A percentile compares a stretch with the other conserved stretches of the same genome.
Conservation (phyloP, 2,888 invertebrate genomes). For the Lasioglossum calceatum region DNA sequence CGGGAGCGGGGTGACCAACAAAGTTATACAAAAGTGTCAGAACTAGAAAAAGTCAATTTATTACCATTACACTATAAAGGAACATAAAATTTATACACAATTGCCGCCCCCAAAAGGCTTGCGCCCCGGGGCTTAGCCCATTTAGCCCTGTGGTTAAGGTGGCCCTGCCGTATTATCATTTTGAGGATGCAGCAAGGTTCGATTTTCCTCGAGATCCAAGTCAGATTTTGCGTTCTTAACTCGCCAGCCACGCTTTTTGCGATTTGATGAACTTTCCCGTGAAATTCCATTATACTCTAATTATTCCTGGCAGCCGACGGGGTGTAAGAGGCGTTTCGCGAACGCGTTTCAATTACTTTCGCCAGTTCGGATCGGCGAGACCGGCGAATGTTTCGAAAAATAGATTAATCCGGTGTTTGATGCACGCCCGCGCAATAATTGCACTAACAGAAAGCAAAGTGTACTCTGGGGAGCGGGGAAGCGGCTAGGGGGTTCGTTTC, state of each 20-base stretch:
- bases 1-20: too few species aligned
- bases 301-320: background rate
- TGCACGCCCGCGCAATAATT: background rate
- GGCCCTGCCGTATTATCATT: too few species aligned
- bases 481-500: background rate
- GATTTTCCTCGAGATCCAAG: background rate
- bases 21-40: too few species aligned
- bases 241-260: background rate
- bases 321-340: background rate
- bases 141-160: too few species aligned
- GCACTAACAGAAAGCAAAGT: background rate
- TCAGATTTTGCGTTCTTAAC: background rate
- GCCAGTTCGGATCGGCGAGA: background rate
- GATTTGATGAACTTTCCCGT: background rate
- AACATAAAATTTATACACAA: too few species aligned
- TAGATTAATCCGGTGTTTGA: background rate
- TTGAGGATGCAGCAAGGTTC: background rate
- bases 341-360: constrained; percentile 6
- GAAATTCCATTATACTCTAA: background rate
- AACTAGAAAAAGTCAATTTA: too few species aligned
- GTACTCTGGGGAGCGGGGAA: background rate
- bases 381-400: background rate
- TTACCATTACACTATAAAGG: too few species aligned
- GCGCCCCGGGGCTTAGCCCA: too few species aligned
- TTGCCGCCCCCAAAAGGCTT: too few species aligned